phyloP scores from a whole-genome alignment of 2,888 invertebrate species.

The Polyploca ridens region DNA sequence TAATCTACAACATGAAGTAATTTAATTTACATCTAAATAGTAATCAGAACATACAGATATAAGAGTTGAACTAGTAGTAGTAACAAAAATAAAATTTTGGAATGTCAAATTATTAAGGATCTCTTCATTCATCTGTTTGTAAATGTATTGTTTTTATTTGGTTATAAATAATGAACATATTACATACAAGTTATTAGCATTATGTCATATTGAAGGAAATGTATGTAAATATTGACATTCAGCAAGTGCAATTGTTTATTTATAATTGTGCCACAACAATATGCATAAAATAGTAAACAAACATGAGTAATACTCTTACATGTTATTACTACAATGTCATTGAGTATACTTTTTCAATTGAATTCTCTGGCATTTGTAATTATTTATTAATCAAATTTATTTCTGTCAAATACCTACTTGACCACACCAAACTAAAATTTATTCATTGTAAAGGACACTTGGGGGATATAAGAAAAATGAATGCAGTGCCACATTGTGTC shows the following conservation, averaged over 20 bases:
- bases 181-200: slow-evolving; percentile 34
- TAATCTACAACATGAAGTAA: too few species aligned
- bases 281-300: slow-evolving; percentile 76
- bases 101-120: slow-evolving; percentile 14
- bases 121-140: not conserved
- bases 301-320: slow-evolving; percentile 60
- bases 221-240: slow-evolving; percentile 65
- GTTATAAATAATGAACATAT: slow-evolving; percentile 10
- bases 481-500: too few species aligned
- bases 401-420: not conserved
- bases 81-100: not conserved
- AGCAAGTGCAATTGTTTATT: slow-evolving; percentile 64
- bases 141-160: slow-evolving; percentile 8
- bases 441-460: too few species aligned
- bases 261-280: slow-evolving; percentile 70
- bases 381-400: not conserved
- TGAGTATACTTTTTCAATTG: slow-evolving; percentile 22
- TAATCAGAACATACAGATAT: too few species aligned
- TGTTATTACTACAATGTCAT: slow-evolving; percentile 23
- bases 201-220: slow-evolving; percentile 53
- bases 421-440: too few species aligned
- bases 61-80: too few species aligned
- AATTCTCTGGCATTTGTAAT: slow-evolving; percentile 14
- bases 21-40: too few species aligned
- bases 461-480: too few species aligned